Evolutionary conservation across 2,113 vertebrate genomes (phyloP), one percentile per base, ranked within the genome.

Genomic region (Zosterops borbonicus): DNA sequence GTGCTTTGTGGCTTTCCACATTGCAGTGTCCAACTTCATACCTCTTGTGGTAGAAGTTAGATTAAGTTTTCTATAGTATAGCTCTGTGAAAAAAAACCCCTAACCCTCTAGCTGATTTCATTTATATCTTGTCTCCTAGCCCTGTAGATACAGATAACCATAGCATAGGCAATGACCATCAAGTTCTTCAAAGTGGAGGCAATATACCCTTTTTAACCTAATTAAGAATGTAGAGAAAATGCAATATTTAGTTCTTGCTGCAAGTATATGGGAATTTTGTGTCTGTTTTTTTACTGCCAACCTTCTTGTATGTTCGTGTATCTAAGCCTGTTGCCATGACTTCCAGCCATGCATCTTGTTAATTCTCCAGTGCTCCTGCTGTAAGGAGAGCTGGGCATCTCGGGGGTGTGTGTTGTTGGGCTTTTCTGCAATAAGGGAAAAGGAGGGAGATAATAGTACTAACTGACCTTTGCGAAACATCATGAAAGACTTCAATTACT

Each of bases 241-340:
- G 15, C 12, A 82, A 6, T 44, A 82, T 68, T 49, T 79, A 64
- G 13, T 50, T 78, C 58, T 79, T 79, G n/a, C 20, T 82, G 58
- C 20, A 84, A 83, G 44, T 85, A 25, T 39, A 58, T 28, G 41
- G 49, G 28, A 47, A 25, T 83, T 49, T 64, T 62, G 21, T 3
- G 24, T 88, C 64, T 94, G 6, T 87, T 89, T 82, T 67, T 68
- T 71, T 69, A n/a, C 37, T 68, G 22, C 31, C 47, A 80, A 12
- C 17, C 14, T 84, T 71, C 24, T 60, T 77, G 35, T 78, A 44
- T 52, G 17, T 67, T 81, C 2, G 0, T 68, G 31, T 73, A 55
- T 67, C 55, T 87, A 81, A 74, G 37, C 22, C 58, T 64, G 90
- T 89, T 96, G 78, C 75, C 70, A 86, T 83, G 85, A 83, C 92